Percentiles rank a stretch among this genome's conserved stretches.
phyloP scores from a whole-genome alignment of 2,888 invertebrate species.

The Mythimna albipuncta region DNA sequence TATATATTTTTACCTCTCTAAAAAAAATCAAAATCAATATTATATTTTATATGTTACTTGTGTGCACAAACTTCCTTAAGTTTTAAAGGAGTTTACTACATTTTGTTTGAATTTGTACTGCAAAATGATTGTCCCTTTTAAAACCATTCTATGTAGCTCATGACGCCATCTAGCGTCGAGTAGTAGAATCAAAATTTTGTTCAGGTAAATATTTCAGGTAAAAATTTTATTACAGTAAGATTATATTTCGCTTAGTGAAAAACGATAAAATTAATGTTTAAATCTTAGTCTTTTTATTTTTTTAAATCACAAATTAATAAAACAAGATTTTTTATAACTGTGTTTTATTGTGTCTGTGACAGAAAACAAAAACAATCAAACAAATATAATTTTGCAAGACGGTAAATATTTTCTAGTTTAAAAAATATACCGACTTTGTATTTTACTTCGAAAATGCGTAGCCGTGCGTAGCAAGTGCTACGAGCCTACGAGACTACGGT shows the following conservation, averaged over 20 bases:
- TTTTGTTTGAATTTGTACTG: not conserved
- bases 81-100: not conserved
- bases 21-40: too few relatives aligned
- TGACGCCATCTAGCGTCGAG: constrained; percentile 80
- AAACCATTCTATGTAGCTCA: constrained; percentile 10
- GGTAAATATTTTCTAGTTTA: not conserved
- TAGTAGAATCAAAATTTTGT: constrained; percentile 62
- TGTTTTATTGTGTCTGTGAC: not conserved
- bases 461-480: constrained; percentile 22
- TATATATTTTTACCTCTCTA: too few relatives aligned
- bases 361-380: not conserved
- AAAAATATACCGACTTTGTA: not conserved
- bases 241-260: fast-evolving
- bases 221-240: not conserved
- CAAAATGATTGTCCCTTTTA: not conserved
- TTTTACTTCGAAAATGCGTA: not conserved
- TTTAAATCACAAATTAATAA: not conserved
- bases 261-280: not conserved
- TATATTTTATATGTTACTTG: not conserved
- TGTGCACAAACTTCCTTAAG: not conserved
- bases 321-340: not conserved
- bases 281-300: not conserved
- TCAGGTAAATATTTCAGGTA: constrained; percentile 16
- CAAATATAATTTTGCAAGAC: not conserved
- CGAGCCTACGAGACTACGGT: constrained; percentile 15